Base-by-base conservation (phyloP, 1,140 invertebrate genomes). In the Orius laevigatus region DNA sequence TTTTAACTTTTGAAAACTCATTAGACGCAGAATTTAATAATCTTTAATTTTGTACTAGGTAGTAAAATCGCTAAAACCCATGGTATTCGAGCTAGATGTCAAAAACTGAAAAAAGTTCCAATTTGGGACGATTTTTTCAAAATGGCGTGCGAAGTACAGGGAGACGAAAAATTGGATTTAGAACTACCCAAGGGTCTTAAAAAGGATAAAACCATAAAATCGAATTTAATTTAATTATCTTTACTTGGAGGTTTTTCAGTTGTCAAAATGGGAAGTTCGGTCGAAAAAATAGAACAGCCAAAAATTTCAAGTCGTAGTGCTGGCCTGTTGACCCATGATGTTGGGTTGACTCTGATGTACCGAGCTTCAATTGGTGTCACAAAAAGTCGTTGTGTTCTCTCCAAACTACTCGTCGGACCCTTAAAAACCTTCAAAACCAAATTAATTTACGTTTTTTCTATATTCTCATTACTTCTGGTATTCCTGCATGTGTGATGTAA, bases 241-340 rank as follows among this genome's bases (percentile, higher is more conserved):
- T n/a, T 25, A 25, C 25, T 25, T 8, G 25, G 25, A 4, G 25
- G 25, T 11, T 14, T 14, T 10, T 45, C 48, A 1, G 48, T 6
- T 14, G 35, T 33, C 6, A 19, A 5, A 8, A 45, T 36, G 3
- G 48, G 14, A 18, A 25, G 4, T 8, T 47, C 11, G 4, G 51
- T 47, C 9, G 39, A 36, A 31, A 11, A 6, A 38, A 45, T 52
- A 15, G 43, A 31, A 10, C 86, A 91, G 18, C 84, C 83, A 33
- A 87, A 67, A 1, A 88, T 56, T 56, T 88, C 83, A 16, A 84
- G 61, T 42, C 75, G 68, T 48, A 89, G 64, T 0, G 81, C 71
- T 38, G 85, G 83, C 9, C 70, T 73, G 2, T 73, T 71, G 54
- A 81, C 71, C 84, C 84, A 91, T 0, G 79, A 75, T 3, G 74